Evolutionary conservation across 30 jellyfish, hydroid and myxozoan species (phyloP).

Genomic region (Nemopilema nomurai): DNA sequence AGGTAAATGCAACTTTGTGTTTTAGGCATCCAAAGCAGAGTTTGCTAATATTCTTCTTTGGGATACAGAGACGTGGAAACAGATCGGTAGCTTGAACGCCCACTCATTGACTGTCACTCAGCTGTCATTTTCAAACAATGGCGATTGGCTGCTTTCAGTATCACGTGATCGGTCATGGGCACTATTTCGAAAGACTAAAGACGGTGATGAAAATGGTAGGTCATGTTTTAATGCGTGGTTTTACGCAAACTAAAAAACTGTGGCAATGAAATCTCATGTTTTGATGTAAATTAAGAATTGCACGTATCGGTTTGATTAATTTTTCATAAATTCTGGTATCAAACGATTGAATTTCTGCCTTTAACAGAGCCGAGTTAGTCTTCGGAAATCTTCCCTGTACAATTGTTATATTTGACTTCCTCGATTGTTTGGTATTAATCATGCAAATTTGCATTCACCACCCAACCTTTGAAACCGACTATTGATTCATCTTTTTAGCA

Average conservation of each 20-base stretch:
- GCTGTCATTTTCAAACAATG: constrained; percentile 76
- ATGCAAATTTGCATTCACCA: not conserved
- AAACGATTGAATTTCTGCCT: not conserved
- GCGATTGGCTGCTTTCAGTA: constrained; percentile 79
- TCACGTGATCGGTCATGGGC: constrained; percentile 99
- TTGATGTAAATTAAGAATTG: not conserved
- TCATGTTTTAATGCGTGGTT: constrained; percentile 5
- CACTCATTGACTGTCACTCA: constrained; percentile 94
- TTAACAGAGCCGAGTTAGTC: not conserved
- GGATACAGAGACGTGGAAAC: constrained; percentile 92
- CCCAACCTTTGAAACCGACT: too few relatives aligned
- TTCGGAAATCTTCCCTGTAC: not conserved
- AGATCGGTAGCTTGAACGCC: constrained; percentile 71
- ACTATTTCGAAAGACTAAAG: constrained; percentile 42
- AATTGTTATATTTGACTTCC: not conserved
- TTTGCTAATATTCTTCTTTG: constrained; percentile 83
- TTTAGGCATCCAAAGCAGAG: constrained; percentile 91
- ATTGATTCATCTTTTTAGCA: too few relatives aligned
- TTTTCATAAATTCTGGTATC: not conserved
- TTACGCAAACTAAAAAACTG: not conserved
- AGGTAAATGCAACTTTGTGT: not conserved
- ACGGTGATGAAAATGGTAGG: not conserved
- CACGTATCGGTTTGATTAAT: not conserved
- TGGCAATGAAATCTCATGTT: not conserved
- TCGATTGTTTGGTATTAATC: not conserved